These are phyloP conservation scores for Callimorpha dominula DNA, from an alignment of 2,888 invertebrate genomes.

Conservation along the genomic window DNA sequence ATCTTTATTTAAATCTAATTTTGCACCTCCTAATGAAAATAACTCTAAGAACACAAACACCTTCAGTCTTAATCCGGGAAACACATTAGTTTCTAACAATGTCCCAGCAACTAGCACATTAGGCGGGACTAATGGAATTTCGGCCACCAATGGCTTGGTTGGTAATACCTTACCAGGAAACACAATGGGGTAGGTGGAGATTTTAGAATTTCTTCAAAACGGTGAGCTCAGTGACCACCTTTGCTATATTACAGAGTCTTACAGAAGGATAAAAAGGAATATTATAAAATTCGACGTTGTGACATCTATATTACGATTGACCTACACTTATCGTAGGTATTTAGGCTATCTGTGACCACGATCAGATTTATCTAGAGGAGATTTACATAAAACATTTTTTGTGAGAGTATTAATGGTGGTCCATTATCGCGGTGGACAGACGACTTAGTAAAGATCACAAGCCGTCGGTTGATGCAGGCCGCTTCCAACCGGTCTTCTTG, in stretches of 20 bases:
- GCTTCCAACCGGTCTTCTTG: too few relatives aligned
- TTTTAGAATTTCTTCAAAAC: neutral
- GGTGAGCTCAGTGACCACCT: neutral
- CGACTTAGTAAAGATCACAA: too few relatives aligned
- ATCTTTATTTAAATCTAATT: slow-evolving; percentile 37
- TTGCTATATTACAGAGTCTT: neutral
- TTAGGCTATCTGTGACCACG: too few relatives aligned
- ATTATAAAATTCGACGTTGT: neutral
- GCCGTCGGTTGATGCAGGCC: too few relatives aligned
- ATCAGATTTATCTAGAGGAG: too few relatives aligned
- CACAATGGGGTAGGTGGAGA: slow-evolving; percentile 7
- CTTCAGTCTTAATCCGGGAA: slow-evolving; percentile 39
- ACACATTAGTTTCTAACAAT: slow-evolving; percentile 34
- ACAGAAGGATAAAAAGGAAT: neutral
- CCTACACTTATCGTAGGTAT: too few relatives aligned
- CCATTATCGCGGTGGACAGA: too few relatives aligned
- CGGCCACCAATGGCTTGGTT: slow-evolving; percentile 23
- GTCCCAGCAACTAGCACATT: slow-evolving; percentile 24
- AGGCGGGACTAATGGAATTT: slow-evolving; percentile 38
- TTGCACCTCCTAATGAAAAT: slow-evolving; percentile 31
- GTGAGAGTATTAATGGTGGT: too few relatives aligned
- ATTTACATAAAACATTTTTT: too few relatives aligned
- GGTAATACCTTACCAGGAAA: slow-evolving; percentile 10
- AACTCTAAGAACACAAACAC: slow-evolving; percentile 34
- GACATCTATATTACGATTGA: too few relatives aligned